Percentiles rank a stretch among this genome's conserved stretches.
These are phyloP conservation scores for Phrynosoma platyrhinos DNA, from an alignment of 2,113 vertebrate species.

Conservation along the genomic window DNA sequence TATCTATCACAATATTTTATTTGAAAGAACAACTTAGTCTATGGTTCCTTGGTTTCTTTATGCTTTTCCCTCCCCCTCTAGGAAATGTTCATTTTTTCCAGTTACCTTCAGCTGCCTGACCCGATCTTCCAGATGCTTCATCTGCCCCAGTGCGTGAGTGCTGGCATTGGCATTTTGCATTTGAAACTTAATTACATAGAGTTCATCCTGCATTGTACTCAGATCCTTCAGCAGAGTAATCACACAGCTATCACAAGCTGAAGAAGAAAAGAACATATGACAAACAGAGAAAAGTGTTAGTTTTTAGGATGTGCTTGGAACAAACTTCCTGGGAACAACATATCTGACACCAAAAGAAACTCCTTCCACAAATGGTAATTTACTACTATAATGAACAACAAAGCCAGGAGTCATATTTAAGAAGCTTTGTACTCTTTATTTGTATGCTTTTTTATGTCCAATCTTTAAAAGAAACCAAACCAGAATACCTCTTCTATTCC, in stretches of 20 bases:
- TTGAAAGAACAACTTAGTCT: background rate
- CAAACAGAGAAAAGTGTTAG: background rate
- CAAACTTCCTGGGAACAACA: background rate
- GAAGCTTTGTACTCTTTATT: too few relatives aligned
- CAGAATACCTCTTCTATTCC: background rate
- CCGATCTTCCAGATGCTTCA: constrained; percentile 83
- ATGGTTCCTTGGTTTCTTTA: background rate
- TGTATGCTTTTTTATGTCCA: background rate
- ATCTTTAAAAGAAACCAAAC: background rate
- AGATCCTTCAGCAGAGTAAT: constrained; percentile 86
- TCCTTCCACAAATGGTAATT: constrained; percentile 5
- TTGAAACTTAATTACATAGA: constrained; percentile 82
- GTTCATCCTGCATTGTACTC: constrained; percentile 79
- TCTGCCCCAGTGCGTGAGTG: constrained; percentile 74
- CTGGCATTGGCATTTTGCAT: constrained; percentile 80
- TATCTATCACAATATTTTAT: background rate
- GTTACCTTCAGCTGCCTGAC: constrained; percentile 86
- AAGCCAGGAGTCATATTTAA: constrained; percentile 15
- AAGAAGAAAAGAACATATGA: constrained; percentile 40
- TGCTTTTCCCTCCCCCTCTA: fast-evolving
- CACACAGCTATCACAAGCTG: constrained; percentile 94
- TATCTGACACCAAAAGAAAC: background rate
- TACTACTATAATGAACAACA: background rate
- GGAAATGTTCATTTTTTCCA: background rate
- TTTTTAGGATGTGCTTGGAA: constrained; percentile 28